Conservation (phyloP, 53 echinoderm and acorn worm species). For the Hippasteria phrygiana region DNA sequence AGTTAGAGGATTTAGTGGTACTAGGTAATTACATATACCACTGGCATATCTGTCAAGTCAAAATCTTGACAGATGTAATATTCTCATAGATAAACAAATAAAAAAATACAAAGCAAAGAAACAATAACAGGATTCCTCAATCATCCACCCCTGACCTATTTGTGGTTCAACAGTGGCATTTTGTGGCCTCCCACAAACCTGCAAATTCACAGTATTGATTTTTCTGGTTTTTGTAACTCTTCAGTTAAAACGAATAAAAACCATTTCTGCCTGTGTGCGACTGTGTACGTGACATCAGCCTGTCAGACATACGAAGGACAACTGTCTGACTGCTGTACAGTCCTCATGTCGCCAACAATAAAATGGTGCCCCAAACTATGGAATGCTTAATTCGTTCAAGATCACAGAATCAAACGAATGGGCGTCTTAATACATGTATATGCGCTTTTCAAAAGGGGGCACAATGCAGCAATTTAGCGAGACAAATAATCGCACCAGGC, state of each 20-base stretch:
- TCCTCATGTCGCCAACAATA: neutral
- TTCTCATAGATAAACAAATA: too few relatives aligned
- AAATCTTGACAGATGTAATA: too few relatives aligned
- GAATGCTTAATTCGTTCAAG: constrained; percentile 20
- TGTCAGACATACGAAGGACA: constrained; percentile 18
- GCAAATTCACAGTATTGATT: constrained; percentile 8
- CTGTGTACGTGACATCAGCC: constrained; percentile 4
- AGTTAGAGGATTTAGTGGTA: too few relatives aligned
- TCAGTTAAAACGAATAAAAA: constrained; percentile 21
- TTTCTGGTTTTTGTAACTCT: neutral
- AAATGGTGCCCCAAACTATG: neutral
- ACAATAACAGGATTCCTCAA: too few relatives aligned
- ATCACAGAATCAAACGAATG: neutral
- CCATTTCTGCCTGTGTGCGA: neutral
- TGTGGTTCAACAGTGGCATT: neutral
- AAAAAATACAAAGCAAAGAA: too few relatives aligned
- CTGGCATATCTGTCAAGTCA: too few relatives aligned
- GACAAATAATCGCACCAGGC: constrained; percentile 22
- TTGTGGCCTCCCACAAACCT: neutral
- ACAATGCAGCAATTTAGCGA: neutral
- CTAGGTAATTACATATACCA: too few relatives aligned
- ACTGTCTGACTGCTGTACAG: neutral
- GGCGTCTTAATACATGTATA: neutral
- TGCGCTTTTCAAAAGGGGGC: neutral
- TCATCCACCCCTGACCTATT: constrained; percentile 36